Evolutionary conservation across 1,140 invertebrate genomes (phyloP).

Genomic region (Gonioctena quinquepunctata): DNA sequence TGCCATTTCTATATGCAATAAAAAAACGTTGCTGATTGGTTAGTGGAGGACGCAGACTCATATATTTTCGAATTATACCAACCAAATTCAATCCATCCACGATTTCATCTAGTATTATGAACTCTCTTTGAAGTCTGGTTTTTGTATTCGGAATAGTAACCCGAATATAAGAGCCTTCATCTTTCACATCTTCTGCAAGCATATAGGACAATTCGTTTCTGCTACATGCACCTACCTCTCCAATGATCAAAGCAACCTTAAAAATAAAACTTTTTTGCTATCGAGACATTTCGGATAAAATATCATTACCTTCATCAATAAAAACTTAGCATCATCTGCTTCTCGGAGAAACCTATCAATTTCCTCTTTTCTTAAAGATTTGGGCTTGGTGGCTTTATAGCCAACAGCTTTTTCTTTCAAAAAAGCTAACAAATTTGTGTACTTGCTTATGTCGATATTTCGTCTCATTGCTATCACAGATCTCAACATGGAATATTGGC

Average conservation of each 20-base stretch:
- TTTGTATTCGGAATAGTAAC: not conserved
- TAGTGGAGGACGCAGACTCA: not conserved
- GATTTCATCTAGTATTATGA: not conserved
- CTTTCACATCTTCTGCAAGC: not conserved
- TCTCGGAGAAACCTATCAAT: conserved; percentile 24
- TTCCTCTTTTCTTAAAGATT: conserved; percentile 21
- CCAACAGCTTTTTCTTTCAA: conserved; percentile 23
- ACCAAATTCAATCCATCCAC: not conserved
- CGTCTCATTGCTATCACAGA: conserved; percentile 1
- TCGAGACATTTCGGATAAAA: no score
- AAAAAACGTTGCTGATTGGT: conserved; percentile 9
- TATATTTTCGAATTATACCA: not conserved
- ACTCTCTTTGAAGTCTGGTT: not conserved
- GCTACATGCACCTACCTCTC: not conserved
- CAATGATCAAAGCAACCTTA: conserved; percentile 1
- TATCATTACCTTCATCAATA: conserved; percentile 33
- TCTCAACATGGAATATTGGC: conserved; percentile 25
- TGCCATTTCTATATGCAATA: conserved; percentile 4
- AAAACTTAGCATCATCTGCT: conserved; percentile 23
- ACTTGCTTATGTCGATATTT: conserved; percentile 30
- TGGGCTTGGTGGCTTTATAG: conserved; percentile 23
- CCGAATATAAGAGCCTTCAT: not conserved
- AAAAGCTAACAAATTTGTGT: conserved; percentile 13
- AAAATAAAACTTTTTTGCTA: no score
- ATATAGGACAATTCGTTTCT: not conserved